These are phyloP conservation scores for Eulemur macaco DNA, from an alignment of 2,113 vertebrate species.

Conservation along the genomic window DNA sequence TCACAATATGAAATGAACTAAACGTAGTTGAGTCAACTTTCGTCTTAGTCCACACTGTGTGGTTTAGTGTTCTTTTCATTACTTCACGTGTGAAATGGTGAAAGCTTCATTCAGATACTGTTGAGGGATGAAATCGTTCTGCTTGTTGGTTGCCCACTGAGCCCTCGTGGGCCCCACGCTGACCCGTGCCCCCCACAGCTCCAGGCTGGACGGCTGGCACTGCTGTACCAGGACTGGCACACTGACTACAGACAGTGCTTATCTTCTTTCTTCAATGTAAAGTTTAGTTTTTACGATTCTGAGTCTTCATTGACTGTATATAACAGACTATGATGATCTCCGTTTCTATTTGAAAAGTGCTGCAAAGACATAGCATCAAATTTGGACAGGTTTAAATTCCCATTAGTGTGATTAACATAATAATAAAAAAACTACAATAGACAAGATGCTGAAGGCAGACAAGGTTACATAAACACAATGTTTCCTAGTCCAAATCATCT, in stretches of 20 bases:
- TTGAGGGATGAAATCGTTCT: neutral
- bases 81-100: neutral
- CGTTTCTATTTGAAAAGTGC: conserved; percentile 25
- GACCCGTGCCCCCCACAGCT: neutral
- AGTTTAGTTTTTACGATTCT: neutral
- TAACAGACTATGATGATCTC: neutral
- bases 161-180: too few relatives aligned
- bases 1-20: neutral
- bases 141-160: neutral
- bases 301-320: neutral
- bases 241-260: neutral
- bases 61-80: neutral
- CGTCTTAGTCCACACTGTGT: neutral
- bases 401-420: neutral
- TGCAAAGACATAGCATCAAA: neutral
- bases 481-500: neutral
- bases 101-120: neutral
- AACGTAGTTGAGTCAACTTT: neutral
- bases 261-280: neutral
- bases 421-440: neutral
- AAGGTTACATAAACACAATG: neutral
- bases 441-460: neutral
- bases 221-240: neutral
- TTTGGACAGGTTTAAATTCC: neutral
- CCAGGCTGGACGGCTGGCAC: neutral